phyloP scores from a whole-genome alignment of 2,797 vertebrate genomes.

The Notolepis coatsorum region DNA sequence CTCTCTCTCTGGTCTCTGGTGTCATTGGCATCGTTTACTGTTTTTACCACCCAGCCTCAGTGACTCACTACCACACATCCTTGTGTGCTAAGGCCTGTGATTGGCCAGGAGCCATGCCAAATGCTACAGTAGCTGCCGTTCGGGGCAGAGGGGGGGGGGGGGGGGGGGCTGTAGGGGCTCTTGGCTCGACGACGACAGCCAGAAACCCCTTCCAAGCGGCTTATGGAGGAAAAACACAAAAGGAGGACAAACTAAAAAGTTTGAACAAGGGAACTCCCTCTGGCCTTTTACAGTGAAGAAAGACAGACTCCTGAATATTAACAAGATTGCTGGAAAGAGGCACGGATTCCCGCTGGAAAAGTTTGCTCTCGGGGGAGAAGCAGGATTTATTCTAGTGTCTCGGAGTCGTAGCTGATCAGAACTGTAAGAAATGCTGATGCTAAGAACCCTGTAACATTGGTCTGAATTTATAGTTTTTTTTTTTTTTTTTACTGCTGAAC shows the following conservation, averaged over 20 bases:
- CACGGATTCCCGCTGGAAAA: constrained; percentile 35
- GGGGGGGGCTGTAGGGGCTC: constrained; percentile 57
- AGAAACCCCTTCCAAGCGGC: constrained; percentile 55
- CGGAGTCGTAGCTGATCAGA: constrained; percentile 45
- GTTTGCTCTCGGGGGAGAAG: constrained; percentile 38
- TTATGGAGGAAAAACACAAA: constrained; percentile 49
- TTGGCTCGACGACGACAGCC: constrained; percentile 52
- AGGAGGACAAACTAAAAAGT: constrained; percentile 44
- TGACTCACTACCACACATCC: constrained; percentile 42
- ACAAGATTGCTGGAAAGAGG: constrained; percentile 46
- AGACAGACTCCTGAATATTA: constrained; percentile 47
- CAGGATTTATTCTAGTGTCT: constrained; percentile 58
- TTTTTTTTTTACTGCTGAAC: constrained; percentile 38
- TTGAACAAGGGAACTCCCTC: constrained; percentile 47
- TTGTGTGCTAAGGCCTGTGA: constrained; percentile 30
- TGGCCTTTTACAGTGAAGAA: constrained; percentile 39
- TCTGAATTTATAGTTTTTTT: constrained; percentile 51
- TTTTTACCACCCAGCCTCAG: constrained; percentile 41
- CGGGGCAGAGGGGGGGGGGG: constrained; percentile 54
- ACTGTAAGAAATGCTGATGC: constrained; percentile 60
- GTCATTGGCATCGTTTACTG: constrained; percentile 23
- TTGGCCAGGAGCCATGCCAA: constrained; percentile 39
- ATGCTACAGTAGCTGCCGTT: constrained; percentile 37
- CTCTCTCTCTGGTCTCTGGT: not conserved
- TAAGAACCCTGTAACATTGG: constrained; percentile 48